Base-by-base conservation (phyloP, 2,888 invertebrate genomes). In the Aporophyla lueneburgensis region DNA sequence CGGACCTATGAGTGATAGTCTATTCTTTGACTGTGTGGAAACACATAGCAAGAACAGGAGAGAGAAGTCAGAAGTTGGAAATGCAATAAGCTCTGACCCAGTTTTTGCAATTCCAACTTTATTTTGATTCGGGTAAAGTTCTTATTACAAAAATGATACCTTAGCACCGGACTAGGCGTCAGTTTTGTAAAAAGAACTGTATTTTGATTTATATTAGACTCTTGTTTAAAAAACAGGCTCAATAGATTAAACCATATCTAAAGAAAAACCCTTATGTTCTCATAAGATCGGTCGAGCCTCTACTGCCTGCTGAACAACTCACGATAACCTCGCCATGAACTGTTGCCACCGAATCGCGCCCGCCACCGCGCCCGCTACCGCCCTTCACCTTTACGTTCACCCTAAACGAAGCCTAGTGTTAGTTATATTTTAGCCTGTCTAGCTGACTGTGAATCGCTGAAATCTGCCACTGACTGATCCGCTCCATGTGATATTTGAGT, bases 391-490 rank as follows among this genome's bases (percentile, higher is more conserved):
- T n/a, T 43, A 33, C 14, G 12, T 33, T n/a, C 12, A 14, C 46
- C 46, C 79, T 33, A 2, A 21, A 12, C 33, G 16, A 79, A 58
- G 79, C 46, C 33, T 46, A 72, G 62, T 70, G 27, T 62, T 58
- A 58, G 66, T 43, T 76, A 71, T 80, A 63, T 76, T 70, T 51
- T 49, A 68, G 67, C 56, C 21, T 51, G 49, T 73, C 62, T 67
- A 65, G 56, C 67, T 63, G 63, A 71, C 56, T 58, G 67, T 27
- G 67, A 61, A 76, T 63, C 70, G 62, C 68, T 81, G 46, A 61
- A 74, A 56, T 61, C 68, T 86, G 86, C 53, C n/a, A 62, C 19
- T 78, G 87, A 87, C 85, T 77, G 85, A 81, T 79, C 59, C 63
- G 74, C 59, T 67, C 51, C 71, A n/a, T 63, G 21, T 72, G 74